Evolutionary conservation across 2,888 invertebrate genomes (phyloP).

Genomic region (Escarpia spicata): DNA sequence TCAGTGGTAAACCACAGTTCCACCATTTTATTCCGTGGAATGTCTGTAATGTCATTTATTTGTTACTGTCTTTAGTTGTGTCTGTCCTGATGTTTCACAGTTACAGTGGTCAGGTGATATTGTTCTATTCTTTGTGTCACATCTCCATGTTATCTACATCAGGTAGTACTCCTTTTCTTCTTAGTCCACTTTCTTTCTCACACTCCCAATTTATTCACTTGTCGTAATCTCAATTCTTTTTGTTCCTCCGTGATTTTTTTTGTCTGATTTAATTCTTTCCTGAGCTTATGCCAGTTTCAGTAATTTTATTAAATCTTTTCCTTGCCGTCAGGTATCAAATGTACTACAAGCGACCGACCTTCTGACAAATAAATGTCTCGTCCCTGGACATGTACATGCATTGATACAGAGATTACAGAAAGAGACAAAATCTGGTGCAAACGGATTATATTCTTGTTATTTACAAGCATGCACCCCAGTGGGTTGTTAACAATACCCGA

Average conservation of each 20-base stretch:
- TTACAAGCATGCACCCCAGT: neutral
- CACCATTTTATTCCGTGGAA: too few species aligned
- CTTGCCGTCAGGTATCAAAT: too few species aligned
- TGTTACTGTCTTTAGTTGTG: too few species aligned
- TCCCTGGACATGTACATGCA: neutral
- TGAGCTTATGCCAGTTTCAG: neutral
- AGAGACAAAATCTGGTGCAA: neutral
- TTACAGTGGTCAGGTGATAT: too few species aligned
- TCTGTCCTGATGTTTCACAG: too few species aligned
- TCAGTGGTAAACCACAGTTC: too few species aligned
- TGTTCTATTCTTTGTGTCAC: neutral
- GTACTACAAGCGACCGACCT: too few species aligned
- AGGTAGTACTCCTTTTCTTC: neutral
- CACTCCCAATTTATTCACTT: neutral
- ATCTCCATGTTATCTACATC: neutral
- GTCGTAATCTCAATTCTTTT: neutral
- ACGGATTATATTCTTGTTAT: neutral
- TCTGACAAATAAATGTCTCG: too few species aligned
- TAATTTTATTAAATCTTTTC: neutral
- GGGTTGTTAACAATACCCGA: neutral
- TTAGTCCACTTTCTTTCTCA: neutral
- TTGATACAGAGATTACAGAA: neutral
- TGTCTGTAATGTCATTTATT: too few species aligned
- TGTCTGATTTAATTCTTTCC: neutral
- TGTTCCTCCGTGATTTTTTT: neutral